These are phyloP conservation scores for Spongilla lacustris DNA, from an alignment of 37 sponge, comb jelly and placozoan genomes.

Conservation along the genomic window DNA sequence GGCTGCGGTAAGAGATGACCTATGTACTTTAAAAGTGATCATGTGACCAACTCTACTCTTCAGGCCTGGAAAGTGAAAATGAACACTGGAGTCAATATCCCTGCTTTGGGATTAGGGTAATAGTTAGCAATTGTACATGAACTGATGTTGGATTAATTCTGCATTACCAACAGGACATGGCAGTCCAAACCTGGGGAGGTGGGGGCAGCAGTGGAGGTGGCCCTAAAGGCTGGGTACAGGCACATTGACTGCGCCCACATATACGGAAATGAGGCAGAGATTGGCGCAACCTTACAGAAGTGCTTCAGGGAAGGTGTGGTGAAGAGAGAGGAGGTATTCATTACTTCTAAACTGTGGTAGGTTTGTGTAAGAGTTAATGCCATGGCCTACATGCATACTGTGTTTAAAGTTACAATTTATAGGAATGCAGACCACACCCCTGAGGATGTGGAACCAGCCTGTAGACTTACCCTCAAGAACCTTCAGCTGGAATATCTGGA, in stretches of 20 bases:
- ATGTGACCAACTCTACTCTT: too few relatives aligned
- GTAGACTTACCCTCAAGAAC: constrained; percentile 72
- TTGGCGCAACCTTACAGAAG: constrained; percentile 82
- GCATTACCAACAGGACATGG: constrained; percentile 63
- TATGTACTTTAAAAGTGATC: too few relatives aligned
- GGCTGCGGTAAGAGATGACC: too few relatives aligned
- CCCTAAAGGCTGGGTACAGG: constrained; percentile 74
- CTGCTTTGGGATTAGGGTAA: too few relatives aligned
- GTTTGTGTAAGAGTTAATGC: neutral
- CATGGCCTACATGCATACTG: too few relatives aligned
- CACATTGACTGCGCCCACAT: constrained; percentile 90
- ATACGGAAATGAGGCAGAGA: constrained; percentile 83
- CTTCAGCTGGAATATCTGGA: constrained; percentile 90
- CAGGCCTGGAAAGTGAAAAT: too few relatives aligned
- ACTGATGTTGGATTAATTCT: too few relatives aligned
- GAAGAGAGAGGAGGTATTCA: constrained; percentile 85
- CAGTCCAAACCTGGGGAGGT: constrained; percentile 74
- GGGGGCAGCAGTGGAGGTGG: constrained; percentile 77
- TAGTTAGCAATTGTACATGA: too few relatives aligned
- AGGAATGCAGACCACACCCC: constrained; percentile 55
- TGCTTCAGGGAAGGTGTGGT: constrained; percentile 81
- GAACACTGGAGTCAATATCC: too few relatives aligned
- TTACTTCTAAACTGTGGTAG: constrained; percentile 88
- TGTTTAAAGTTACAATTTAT: neutral
- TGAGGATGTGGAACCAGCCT: constrained; percentile 71